These are phyloP conservation scores for Cervus canadensis DNA, from an alignment of 2,113 vertebrate species.

Conservation along the genomic window DNA sequence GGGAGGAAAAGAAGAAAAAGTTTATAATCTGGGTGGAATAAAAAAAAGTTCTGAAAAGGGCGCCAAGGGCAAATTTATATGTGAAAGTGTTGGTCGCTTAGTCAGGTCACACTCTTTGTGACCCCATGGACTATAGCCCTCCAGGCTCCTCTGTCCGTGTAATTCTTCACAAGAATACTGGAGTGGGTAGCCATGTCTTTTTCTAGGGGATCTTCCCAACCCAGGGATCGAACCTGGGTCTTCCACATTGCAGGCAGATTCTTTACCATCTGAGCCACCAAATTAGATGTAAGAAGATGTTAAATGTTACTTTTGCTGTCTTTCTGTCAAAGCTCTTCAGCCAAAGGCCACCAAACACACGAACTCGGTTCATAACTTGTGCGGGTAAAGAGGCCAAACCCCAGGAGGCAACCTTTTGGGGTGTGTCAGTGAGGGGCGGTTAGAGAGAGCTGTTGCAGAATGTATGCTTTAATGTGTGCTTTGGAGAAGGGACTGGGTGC, in stretches of 20 bases:
- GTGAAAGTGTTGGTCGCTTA: neutral
- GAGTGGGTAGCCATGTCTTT: neutral
- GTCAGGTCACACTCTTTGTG: neutral
- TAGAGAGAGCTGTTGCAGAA: neutral
- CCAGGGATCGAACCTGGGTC: neutral
- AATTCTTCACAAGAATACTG: neutral
- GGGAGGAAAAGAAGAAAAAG: neutral
- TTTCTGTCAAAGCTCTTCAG: neutral
- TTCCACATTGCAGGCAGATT: neutral
- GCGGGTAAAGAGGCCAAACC: neutral
- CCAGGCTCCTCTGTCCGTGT: neutral
- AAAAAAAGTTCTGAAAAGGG: neutral
- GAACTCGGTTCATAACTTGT: neutral
- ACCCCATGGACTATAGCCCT: rapidly evolving
- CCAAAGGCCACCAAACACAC: neutral
- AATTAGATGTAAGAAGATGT: neutral
- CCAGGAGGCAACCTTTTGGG: rapidly evolving
- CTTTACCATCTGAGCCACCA: neutral
- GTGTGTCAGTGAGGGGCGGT: rapidly evolving
- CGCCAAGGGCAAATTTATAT: neutral
- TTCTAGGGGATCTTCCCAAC: neutral
- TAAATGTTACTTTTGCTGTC: neutral
- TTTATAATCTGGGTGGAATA: neutral
- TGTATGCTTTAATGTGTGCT: neutral
- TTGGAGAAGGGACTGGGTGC: neutral